phyloP scores from a whole-genome alignment of 2,113 vertebrate genomes.

The Paracanthobrama guichenoti region DNA sequence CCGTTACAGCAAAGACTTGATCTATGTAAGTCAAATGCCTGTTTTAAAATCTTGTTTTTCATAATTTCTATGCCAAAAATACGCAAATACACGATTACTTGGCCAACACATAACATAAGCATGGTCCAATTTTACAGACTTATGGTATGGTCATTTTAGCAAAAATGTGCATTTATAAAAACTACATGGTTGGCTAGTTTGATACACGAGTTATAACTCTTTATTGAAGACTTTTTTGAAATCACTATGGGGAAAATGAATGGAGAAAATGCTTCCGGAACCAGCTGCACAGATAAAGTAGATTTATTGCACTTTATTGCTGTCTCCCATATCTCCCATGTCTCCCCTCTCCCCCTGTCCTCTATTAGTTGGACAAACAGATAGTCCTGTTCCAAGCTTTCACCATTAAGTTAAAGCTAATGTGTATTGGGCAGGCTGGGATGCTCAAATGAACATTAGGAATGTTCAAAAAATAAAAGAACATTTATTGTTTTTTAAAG shows the following conservation, averaged over 20 bases:
- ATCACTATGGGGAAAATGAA: background rate
- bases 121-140: background rate
- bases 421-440: background rate
- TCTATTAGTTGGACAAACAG: background rate
- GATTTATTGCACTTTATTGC: too few relatives aligned
- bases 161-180: too few relatives aligned
- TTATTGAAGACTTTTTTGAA: background rate
- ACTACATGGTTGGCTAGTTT: background rate
- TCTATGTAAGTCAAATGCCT: slow-evolving; percentile 85
- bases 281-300: background rate
- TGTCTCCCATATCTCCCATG: background rate
- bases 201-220: background rate
- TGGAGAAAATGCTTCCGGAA: background rate
- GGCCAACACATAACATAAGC: background rate
- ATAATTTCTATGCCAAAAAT: background rate
- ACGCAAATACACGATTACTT: background rate
- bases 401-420: background rate
- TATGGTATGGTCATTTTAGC: too few relatives aligned
- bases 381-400: background rate
- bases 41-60: background rate
- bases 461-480: too few relatives aligned
- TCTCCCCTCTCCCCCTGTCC: background rate
- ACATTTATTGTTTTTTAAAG: background rate
- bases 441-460: background rate
- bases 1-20: slow-evolving; percentile 95